Conservation (phyloP, 2,888 invertebrate genomes). For the Octodonta nipae region DNA sequence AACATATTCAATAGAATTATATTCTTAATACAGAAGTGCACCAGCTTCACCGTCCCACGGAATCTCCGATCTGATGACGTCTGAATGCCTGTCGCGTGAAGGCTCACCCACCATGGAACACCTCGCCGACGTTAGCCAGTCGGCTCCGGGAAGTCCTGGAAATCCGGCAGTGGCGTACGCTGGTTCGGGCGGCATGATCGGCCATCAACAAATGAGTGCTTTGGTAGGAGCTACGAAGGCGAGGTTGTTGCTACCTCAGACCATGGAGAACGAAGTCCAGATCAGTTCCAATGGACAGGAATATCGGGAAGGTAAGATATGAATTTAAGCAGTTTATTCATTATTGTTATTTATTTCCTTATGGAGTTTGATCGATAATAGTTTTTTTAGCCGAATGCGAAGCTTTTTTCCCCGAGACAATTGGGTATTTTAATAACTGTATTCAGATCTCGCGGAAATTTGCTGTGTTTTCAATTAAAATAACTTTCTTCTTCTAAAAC, state of each 20-base stretch:
- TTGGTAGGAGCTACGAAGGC: slow-evolving; percentile 37
- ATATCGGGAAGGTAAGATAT: slow-evolving; percentile 31
- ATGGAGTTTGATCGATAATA: no score
- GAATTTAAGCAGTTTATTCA: no score
- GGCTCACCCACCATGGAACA: slow-evolving; percentile 79
- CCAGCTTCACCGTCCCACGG: slow-evolving; percentile 90
- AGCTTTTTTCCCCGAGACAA: no score
- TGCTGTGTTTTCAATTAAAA: no score
- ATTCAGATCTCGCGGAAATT: no score
- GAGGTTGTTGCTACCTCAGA: slow-evolving; percentile 43
- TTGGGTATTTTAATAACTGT: no score
- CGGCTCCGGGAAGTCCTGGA: slow-evolving; percentile 47
- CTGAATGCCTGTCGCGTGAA: slow-evolving; percentile 74
- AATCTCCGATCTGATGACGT: slow-evolving; percentile 72
- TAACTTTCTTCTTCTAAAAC: no score
- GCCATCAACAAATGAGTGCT: slow-evolving; percentile 38
- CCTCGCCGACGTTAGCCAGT: slow-evolving; percentile 35
- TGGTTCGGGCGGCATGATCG: slow-evolving; percentile 34
- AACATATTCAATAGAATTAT: background rate
- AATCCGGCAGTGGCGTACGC: slow-evolving; percentile 31
- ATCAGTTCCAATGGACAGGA: slow-evolving; percentile 30
- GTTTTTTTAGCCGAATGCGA: no score
- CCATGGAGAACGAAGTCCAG: slow-evolving; percentile 43
- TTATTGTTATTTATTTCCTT: no score
- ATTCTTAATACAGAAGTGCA: slow-evolving; percentile 60